Conservation (phyloP, 2,113 vertebrate species). For the Gymnogyps californianus region DNA sequence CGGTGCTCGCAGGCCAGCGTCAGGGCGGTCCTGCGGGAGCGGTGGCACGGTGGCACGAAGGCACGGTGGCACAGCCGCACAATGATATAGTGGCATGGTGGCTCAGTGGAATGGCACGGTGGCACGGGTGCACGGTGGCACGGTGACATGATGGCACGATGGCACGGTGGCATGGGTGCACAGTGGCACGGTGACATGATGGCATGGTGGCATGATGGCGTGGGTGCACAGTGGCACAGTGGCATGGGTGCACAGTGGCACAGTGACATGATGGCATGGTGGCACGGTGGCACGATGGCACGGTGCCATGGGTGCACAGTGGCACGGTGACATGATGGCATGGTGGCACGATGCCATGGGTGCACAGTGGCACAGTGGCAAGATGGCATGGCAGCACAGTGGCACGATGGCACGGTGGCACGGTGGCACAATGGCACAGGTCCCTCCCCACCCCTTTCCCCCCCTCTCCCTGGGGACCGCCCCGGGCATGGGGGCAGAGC, state of each 20-base stretch:
- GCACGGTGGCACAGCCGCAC: too few relatives aligned
- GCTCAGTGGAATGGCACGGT: too few relatives aligned
- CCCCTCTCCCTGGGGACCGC: rapidly evolving
- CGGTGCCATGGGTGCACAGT: too few relatives aligned
- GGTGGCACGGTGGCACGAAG: background rate
- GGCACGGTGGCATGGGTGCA: too few relatives aligned
- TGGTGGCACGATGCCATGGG: rapidly evolving
- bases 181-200: rapidly evolving
- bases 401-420: rapidly evolving
- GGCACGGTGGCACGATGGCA: rapidly evolving
- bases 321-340: rapidly evolving
- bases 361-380: rapidly evolving
- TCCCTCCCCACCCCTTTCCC: too few relatives aligned
- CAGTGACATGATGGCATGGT: rapidly evolving
- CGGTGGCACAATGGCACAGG: background rate
- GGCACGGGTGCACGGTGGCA: background rate
- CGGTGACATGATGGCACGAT: rapidly evolving
- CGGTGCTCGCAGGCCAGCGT: conserved; percentile 62
- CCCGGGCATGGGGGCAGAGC: rapidly evolving
- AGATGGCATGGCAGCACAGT: rapidly evolving
- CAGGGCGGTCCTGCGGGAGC: conserved; percentile 59
- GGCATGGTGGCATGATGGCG: rapidly evolving
- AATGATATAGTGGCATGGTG: rapidly evolving
- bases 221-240: background rate
- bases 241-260: background rate